Evolutionary conservation across 2,113 vertebrate species (phyloP).

Genomic region (Cyprinodon variegatus): DNA sequence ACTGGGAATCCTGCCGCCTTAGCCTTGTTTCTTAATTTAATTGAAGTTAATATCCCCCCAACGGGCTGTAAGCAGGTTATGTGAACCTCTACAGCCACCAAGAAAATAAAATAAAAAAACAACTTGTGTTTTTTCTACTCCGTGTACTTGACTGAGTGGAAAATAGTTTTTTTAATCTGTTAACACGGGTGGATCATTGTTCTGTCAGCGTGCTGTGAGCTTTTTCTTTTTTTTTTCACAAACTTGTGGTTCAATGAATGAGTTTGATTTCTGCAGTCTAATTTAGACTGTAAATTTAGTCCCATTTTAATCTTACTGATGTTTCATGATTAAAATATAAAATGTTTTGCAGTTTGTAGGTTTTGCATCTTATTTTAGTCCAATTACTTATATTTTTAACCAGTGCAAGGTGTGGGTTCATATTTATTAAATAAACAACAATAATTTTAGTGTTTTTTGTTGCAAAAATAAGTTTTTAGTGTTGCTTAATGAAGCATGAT

Average conservation of each 20-base stretch:
- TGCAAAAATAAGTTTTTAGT: neutral
- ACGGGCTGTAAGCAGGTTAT: neutral
- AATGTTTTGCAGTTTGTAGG: neutral
- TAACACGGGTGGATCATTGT: conserved; percentile 16
- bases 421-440: too few species aligned
- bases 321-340: neutral
- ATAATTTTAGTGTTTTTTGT: too few species aligned
- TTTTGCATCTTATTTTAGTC: neutral
- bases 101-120: neutral
- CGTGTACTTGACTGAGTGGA: neutral
- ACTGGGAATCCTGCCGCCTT: neutral
- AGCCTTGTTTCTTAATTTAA: neutral
- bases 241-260: conserved; percentile 35
- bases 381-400: too few species aligned
- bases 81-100: neutral
- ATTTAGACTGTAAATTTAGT: neutral
- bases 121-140: neutral
- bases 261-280: neutral
- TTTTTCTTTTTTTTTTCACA: neutral
- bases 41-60: neutral
- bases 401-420: too few species aligned
- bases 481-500: neutral
- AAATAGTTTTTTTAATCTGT: conserved; percentile 40
- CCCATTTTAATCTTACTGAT: neutral
- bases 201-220: conserved; percentile 21